Percentiles rank a stretch among this genome's conserved stretches.
Conservation (phyloP, 2,113 vertebrate genomes). For the Coptodon bakossiorum region DNA sequence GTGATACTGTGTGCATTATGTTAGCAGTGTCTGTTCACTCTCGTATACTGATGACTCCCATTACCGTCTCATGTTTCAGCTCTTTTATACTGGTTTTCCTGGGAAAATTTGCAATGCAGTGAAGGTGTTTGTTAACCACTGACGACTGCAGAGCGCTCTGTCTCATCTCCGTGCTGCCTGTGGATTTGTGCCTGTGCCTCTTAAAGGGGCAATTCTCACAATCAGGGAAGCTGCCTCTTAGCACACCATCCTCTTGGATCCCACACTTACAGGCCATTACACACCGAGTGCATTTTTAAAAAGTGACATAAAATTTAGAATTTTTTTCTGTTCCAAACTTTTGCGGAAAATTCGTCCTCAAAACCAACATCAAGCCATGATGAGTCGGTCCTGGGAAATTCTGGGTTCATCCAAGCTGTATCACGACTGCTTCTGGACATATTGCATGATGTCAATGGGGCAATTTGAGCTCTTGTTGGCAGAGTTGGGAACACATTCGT, state of each 20-base stretch:
- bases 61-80: neutral
- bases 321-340: neutral
- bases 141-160: neutral
- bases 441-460: neutral
- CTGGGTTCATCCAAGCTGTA: neutral
- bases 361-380: neutral
- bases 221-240: constrained; percentile 34
- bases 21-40: neutral
- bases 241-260: neutral
- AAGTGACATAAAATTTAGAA: neutral
- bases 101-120: neutral
- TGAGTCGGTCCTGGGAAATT: neutral
- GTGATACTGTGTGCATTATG: neutral
- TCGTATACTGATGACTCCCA: neutral
- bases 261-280: neutral
- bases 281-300: neutral
- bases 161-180: constrained; percentile 21
- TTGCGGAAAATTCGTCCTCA: neutral
- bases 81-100: neutral
- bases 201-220: neutral
- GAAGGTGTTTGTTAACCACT: neutral
- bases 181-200: constrained; percentile 55
- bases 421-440: neutral
- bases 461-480: neutral
- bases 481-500: neutral